These are phyloP conservation scores for Scaptomyza flava DNA, from an alignment of 2,888 invertebrate species.

Conservation along the genomic window DNA sequence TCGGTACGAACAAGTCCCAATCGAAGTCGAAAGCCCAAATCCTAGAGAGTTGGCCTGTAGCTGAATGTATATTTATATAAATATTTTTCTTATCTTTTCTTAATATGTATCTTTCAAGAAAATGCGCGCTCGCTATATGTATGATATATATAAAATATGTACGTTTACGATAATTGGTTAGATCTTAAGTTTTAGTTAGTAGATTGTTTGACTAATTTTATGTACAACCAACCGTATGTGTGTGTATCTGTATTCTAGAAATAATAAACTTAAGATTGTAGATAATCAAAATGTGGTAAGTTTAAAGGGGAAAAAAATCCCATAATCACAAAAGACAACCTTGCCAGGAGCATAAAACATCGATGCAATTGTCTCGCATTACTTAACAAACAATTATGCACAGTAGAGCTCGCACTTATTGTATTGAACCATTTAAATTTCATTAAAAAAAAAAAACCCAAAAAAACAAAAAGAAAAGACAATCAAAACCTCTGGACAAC, in stretches of 20 bases:
- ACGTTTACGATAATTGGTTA: slow-evolving; percentile 59
- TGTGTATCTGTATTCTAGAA: slow-evolving; percentile 42
- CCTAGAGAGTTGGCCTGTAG: slow-evolving; percentile 40
- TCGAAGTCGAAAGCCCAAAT: slow-evolving; percentile 78
- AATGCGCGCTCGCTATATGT: slow-evolving; percentile 58
- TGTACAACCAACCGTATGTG: slow-evolving; percentile 44
- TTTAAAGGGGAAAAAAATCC: not conserved
- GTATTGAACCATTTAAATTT: slow-evolving; percentile 25
- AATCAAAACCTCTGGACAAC: slow-evolving; percentile 43
- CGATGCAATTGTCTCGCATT: slow-evolving; percentile 14
- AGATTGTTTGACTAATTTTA: slow-evolving; percentile 75
- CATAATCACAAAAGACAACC: slow-evolving; percentile 21
- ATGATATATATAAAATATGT: slow-evolving; percentile 52
- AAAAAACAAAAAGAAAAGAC: slow-evolving; percentile 25
- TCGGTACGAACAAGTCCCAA: slow-evolving; percentile 73
- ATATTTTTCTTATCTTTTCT: slow-evolving; percentile 34
- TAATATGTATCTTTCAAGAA: slow-evolving; percentile 18
- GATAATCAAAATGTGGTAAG: slow-evolving; percentile 32
- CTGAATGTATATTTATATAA: slow-evolving; percentile 39
- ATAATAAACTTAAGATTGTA: slow-evolving; percentile 58
- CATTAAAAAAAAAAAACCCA: slow-evolving; percentile 42
- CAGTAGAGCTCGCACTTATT: too few species aligned
- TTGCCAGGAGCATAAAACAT: slow-evolving; percentile 44
- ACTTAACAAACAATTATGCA: not conserved
- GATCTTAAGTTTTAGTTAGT: slow-evolving; percentile 63